Evolutionary conservation across 2,888 invertebrate species (phyloP).

Genomic region (Melipona bicolor): DNA sequence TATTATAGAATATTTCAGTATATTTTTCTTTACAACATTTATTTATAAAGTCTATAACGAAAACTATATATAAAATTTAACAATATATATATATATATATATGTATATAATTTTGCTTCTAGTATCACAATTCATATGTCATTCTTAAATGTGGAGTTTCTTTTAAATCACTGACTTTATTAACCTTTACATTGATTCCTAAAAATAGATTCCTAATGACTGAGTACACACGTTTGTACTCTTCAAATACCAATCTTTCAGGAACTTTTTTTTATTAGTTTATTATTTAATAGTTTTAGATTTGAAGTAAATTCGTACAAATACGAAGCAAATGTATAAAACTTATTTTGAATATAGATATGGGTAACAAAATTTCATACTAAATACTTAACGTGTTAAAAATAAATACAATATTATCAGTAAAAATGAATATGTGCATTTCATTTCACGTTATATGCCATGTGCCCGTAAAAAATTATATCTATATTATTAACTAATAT

Average conservation of each 20-base stretch:
- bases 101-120: not conserved
- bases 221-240: not conserved
- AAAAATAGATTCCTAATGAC: not conserved
- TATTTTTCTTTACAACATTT: slow-evolving; percentile 18
- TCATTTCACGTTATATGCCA: slow-evolving; percentile 17
- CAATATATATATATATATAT: not conserved
- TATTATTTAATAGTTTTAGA: not conserved
- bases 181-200: slow-evolving; percentile 2
- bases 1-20: not conserved
- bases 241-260: not conserved
- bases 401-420: slow-evolving; percentile 38
- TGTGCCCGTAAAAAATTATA: slow-evolving; percentile 36
- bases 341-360: slow-evolving; percentile 4
- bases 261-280: slow-evolving; percentile 14
- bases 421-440: slow-evolving; percentile 14
- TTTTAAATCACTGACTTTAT: slow-evolving; percentile 11
- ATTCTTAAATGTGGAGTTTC: not conserved
- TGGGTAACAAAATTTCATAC: slow-evolving; percentile 1
- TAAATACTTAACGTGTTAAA: slow-evolving; percentile 20
- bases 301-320: not conserved
- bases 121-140: slow-evolving; percentile 28
- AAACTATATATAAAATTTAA: slow-evolving; percentile 23
- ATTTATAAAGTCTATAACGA: slow-evolving; percentile 8
- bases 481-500: slow-evolving; percentile 22
- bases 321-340: not conserved